Conservation (phyloP, 1,140 invertebrate species). For the Diorhabda sublineata region DNA sequence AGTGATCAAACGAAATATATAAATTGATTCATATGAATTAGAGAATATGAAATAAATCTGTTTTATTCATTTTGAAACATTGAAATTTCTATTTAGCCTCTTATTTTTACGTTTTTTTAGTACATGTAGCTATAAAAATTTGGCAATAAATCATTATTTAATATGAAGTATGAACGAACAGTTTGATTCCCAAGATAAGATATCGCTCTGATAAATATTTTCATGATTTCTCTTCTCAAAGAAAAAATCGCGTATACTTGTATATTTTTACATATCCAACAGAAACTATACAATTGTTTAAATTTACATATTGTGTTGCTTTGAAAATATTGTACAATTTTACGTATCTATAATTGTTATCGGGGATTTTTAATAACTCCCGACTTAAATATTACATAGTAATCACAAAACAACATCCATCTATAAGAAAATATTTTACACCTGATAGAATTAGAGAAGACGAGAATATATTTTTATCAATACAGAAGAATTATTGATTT, state of each 20-base stretch:
- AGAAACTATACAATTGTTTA: conserved; percentile 26
- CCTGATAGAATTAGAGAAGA: conserved; percentile 17
- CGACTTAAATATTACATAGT: conserved; percentile 32
- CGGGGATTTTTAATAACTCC: conserved; percentile 13
- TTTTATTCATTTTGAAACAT: too few species aligned
- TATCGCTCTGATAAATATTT: neutral
- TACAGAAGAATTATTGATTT: neutral
- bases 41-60: too few species aligned
- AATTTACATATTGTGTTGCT: conserved; percentile 31
- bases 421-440: conserved; percentile 37
- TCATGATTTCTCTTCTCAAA: neutral
- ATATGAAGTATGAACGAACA: neutral
- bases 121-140: too few species aligned
- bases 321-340: conserved; percentile 46
- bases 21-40: too few species aligned
- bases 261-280: conserved; percentile 38
- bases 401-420: conserved; percentile 38
- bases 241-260: conserved; percentile 38
- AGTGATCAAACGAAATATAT: too few species aligned
- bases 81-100: too few species aligned
- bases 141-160: too few species aligned
- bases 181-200: neutral
- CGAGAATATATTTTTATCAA: neutral
- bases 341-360: conserved; percentile 44
- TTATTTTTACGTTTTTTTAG: too few species aligned